Evolutionary conservation across 2,797 vertebrate genomes (phyloP).

Genomic region (Lutjanus campechanus): DNA sequence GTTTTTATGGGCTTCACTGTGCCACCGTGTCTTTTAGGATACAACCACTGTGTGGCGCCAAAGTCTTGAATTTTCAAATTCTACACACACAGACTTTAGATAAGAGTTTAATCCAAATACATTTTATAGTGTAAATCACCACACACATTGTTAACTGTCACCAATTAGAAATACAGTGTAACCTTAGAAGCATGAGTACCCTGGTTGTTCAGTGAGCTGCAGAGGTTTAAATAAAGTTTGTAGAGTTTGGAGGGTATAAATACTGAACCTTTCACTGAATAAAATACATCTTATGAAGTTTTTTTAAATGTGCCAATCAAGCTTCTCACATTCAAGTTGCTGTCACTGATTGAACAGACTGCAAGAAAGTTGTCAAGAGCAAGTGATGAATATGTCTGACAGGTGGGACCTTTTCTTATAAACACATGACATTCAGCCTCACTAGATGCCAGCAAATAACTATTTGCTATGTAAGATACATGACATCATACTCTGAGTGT

Average conservation of each 20-base stretch:
- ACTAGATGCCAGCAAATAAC: too few relatives aligned
- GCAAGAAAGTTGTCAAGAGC: neutral
- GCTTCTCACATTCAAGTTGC: neutral
- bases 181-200: neutral
- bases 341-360: neutral
- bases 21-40: neutral
- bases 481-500: too few relatives aligned
- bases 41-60: constrained; percentile 16
- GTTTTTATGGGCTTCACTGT: neutral
- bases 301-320: neutral
- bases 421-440: too few relatives aligned
- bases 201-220: neutral
- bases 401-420: neutral
- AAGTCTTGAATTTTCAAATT: neutral
- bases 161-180: neutral
- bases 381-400: neutral
- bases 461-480: too few relatives aligned
- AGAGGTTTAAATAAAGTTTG: neutral
- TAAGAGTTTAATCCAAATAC: neutral
- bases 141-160: too few relatives aligned
- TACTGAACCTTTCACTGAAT: too few relatives aligned
- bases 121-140: neutral
- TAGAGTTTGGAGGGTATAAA: neutral
- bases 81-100: neutral
- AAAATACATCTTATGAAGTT: too few relatives aligned